Evolutionary conservation across 2,113 vertebrate species (phyloP), one percentile per base, ranked within the genome.

Genomic region (Chlorocebus sabaeus): DNA sequence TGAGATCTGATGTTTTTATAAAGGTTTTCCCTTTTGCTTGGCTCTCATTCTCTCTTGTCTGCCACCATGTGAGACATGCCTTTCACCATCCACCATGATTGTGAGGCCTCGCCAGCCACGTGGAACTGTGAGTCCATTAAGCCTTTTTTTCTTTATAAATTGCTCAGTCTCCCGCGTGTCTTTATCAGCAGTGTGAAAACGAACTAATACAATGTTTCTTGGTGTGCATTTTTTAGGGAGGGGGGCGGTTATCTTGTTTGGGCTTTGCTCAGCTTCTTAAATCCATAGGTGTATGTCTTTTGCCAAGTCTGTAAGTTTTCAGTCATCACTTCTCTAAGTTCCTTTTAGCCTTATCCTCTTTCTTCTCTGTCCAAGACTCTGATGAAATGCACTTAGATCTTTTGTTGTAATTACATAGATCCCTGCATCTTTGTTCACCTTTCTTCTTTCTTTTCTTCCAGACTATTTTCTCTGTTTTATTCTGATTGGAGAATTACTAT

Each of bases 101-200:
- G 52, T 55, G 52, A 55, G 52, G 18, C 52, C 52, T 55, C 18
- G 18, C 52, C 52, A 55, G 52, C 52, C 52, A 55, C 52, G 0
- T 55, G 52, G 52, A 55, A 55, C 52, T 55, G 52, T 55, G 52
- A 20, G 52, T 55, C 52, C 52, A 55, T 55, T 55, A 55, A 55
- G 52, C 52, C 52, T 55, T 18, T 55, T 20, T 20, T 55, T 55
- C 52, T 55, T 55, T 55, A 55, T 55, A 55, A 55, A 55, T 55
- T 55, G 18, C 18, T 18, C 52, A 55, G 6, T 55, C 52, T 55
- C 18, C 2, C 0, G 0, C 0, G 18, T 55, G 52, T 55, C 52
- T 55, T 55, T 55, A 20, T 55, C 52, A 55, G 6, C 52, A 55
- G 52, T 55, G 18, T 55, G 52, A 55, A 55, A 55, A 2, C 6